A percentile compares a stretch with the other conserved stretches of the same genome.
Conservation (phyloP, 2,113 vertebrate species). For the Oreotrochilus melanogaster region DNA sequence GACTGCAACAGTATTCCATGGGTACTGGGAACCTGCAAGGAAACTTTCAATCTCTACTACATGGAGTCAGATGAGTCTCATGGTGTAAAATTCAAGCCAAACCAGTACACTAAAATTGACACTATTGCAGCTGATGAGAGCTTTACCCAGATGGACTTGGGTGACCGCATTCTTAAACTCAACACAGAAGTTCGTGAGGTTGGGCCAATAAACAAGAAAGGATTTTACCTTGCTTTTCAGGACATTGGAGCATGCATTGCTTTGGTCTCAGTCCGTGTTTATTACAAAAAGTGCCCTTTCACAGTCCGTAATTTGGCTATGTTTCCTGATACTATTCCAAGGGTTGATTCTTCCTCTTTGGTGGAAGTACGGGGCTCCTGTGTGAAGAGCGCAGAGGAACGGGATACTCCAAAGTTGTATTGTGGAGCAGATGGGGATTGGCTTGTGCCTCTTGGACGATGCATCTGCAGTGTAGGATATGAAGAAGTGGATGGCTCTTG, state of each 20-base stretch:
- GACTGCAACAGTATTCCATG: constrained; percentile 97
- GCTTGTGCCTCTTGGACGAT: constrained; percentile 93
- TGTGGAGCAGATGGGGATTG: constrained; percentile 96
- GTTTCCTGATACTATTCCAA: constrained; percentile 94
- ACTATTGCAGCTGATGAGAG: constrained; percentile 96
- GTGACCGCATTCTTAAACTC: constrained; percentile 95
- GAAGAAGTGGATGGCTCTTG: constrained; percentile 92
- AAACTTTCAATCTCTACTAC: constrained; percentile 96
- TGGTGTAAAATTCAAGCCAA: constrained; percentile 88
- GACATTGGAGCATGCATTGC: constrained; percentile 97
- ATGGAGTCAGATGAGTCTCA: constrained; percentile 92
- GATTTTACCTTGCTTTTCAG: constrained; percentile 95
- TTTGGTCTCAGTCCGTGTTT: constrained; percentile 92
- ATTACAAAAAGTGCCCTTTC: constrained; percentile 96
- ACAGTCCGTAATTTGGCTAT: constrained; percentile 91
- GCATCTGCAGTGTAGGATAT: constrained; percentile 92
- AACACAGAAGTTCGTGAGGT: constrained; percentile 96
- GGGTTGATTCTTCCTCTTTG: constrained; percentile 93
- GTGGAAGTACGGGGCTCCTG: constrained; percentile 95
- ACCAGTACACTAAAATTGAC: constrained; percentile 92
- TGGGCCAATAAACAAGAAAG: constrained; percentile 90
- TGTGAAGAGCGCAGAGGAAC: constrained; percentile 92
- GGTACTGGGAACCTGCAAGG: constrained; percentile 95
- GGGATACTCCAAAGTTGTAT: constrained; percentile 93
- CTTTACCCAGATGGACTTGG: constrained; percentile 97